These are phyloP conservation scores for Lissonota sp. DNA, from an alignment of 2,888 invertebrate genomes.

Conservation along the genomic window DNA sequence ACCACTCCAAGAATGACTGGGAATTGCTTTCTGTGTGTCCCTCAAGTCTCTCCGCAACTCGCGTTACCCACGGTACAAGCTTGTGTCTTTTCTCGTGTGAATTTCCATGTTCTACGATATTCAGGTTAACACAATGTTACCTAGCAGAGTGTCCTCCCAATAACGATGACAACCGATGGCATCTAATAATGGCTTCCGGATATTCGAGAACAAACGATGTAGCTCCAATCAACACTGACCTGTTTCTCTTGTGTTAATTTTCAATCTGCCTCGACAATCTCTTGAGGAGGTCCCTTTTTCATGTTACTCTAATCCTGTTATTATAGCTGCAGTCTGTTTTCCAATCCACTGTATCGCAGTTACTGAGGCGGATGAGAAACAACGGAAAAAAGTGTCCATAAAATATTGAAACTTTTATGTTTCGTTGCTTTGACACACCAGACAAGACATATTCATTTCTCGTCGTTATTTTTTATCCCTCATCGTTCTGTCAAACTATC, in stretches of 20 bases:
- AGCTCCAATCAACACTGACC: too few relatives aligned
- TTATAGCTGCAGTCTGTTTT: too few relatives aligned
- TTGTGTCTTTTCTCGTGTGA: slow-evolving; percentile 48
- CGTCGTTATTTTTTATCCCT: background rate
- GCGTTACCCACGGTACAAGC: slow-evolving; percentile 17
- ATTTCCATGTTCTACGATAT: slow-evolving; percentile 47
- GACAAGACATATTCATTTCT: background rate
- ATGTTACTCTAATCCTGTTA: too few relatives aligned
- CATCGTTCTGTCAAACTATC: background rate
- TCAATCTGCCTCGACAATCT: too few relatives aligned
- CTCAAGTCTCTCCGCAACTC: slow-evolving; percentile 34
- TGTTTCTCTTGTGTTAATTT: too few relatives aligned
- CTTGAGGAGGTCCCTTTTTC: too few relatives aligned
- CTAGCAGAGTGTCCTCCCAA: background rate
- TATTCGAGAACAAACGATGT: slow-evolving; percentile 11
- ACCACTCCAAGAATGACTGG: background rate
- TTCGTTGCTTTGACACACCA: too few relatives aligned
- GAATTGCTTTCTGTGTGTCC: slow-evolving; percentile 53
- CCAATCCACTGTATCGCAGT: too few relatives aligned
- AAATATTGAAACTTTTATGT: too few relatives aligned
- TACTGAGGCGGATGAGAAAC: too few relatives aligned
- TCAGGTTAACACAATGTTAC: too few relatives aligned
- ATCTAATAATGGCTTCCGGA: slow-evolving; percentile 16
- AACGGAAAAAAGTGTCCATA: too few relatives aligned
- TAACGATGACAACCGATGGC: slow-evolving; percentile 47